Conservation (phyloP, 1,140 invertebrate genomes). For the Himalopsyche phryganea region DNA sequence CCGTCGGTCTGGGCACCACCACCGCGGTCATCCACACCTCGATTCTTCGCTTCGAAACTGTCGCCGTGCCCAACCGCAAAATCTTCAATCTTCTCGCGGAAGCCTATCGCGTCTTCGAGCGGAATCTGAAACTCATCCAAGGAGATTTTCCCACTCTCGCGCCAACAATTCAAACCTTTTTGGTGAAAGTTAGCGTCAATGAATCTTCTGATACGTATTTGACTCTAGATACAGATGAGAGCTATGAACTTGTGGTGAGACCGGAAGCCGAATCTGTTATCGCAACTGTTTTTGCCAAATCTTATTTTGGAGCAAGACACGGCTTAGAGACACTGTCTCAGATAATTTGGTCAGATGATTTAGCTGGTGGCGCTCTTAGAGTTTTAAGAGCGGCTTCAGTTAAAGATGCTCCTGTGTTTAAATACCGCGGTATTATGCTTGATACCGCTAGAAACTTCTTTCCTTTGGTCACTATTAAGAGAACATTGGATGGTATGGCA, state of each 20-base stretch:
- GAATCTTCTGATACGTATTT: constrained; percentile 53
- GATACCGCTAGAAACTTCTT: constrained; percentile 78
- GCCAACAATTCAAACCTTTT: constrained; percentile 44
- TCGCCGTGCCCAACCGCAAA: constrained; percentile 39
- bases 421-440: constrained; percentile 68
- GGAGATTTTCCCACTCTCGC: constrained; percentile 32
- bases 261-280: constrained; percentile 53
- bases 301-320: constrained; percentile 74
- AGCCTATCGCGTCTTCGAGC: constrained; percentile 30
- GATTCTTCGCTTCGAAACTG: constrained; percentile 48
- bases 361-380: constrained; percentile 59
- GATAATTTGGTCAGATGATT: constrained; percentile 69
- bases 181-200: constrained; percentile 54
- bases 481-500: constrained; percentile 73
- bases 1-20: constrained; percentile 45
- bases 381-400: constrained; percentile 57
- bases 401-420: constrained; percentile 58
- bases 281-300: constrained; percentile 62
- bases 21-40: constrained; percentile 44
- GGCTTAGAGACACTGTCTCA: constrained; percentile 77
- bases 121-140: constrained; percentile 21
- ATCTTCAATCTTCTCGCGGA: constrained; percentile 42
- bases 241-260: constrained; percentile 62
- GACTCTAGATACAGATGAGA: constrained; percentile 68
- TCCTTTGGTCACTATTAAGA: constrained; percentile 62